Base-by-base conservation (phyloP, 2,113 vertebrate species). In the Megalops atlanticus region DNA sequence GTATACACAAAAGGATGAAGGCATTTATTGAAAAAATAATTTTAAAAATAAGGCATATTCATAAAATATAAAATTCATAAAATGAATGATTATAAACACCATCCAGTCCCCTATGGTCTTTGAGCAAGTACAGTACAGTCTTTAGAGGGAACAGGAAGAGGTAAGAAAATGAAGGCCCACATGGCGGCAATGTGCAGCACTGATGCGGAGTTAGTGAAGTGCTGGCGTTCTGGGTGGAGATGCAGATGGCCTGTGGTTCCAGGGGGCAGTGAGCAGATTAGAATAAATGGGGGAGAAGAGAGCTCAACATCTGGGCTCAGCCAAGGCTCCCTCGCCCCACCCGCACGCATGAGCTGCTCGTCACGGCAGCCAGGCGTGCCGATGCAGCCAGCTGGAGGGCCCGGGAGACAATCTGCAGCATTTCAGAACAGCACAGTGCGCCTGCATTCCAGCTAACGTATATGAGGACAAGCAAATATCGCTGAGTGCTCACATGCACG, bases 221-320 rank as follows among this genome's bases (percentile, higher is more conserved):
- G 18, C 45, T 39, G 6, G 6, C 15, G 18, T 64, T 31, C 31
- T 18, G 38, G 64, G 41, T 52, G 7, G 11, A 43, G 49, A 43
- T 69, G 58, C 75, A n/a, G 84, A 78, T 58, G 79, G 73, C 73
- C 79, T 15, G 68, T 43, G 73, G 80, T 36, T 72, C 21, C 0
- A 24, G 21, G 74, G 72, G 64, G 49, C 12, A 41, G 27, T 43
- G n/a, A 41, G 64, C 49, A 52, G 78, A 81, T 82, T 54, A 74
- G 71, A 78, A 81, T 80, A 83, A 80, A 81, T 79, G 49, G 68
- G 77, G 79, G 81, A 24, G 21, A 14, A 35, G n/a, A 21, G 69
- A 79, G 82, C 75, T 75, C 79, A 84, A 83, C 83, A 84, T 87
- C 84, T 87, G 86, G 84, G 79, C 54, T 72, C 84, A 84, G 84